These are phyloP conservation scores for Alethe diademata DNA, from an alignment of 2,113 vertebrate species.

Conservation along the genomic window DNA sequence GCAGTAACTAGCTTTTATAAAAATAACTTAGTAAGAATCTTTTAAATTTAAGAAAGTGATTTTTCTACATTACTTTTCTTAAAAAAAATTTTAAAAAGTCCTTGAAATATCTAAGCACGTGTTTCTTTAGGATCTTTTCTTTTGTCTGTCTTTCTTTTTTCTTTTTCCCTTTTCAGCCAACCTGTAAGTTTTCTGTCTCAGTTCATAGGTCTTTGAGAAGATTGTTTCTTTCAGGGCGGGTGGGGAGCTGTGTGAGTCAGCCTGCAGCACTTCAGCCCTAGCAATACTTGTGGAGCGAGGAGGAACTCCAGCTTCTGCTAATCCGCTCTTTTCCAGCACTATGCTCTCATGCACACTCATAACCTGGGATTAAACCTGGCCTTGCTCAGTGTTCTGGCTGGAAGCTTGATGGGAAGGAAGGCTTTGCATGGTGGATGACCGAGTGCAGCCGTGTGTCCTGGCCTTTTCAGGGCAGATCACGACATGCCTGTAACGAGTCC, in stretches of 20 bases:
- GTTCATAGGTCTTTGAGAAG: background rate
- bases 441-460: background rate
- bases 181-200: rapidly evolving
- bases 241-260: constrained; percentile 28
- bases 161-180: background rate
- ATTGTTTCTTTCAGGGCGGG: background rate
- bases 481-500: background rate
- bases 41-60: background rate
- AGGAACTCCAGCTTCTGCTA: background rate
- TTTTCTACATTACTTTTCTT: background rate
- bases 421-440: background rate
- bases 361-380: constrained; percentile 7
- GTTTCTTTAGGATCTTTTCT: background rate
- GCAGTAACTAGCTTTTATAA: background rate
- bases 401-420: background rate
- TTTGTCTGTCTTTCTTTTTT: background rate
- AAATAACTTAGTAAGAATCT: background rate
- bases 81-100: too few species aligned
- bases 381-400: background rate
- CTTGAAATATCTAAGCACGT: background rate
- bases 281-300: background rate
- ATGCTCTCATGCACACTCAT: background rate
- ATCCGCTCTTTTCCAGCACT: background rate
- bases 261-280: background rate
- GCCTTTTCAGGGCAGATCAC: background rate